Base-by-base conservation (phyloP, 2,113 vertebrate genomes). In the Rana temporaria region DNA sequence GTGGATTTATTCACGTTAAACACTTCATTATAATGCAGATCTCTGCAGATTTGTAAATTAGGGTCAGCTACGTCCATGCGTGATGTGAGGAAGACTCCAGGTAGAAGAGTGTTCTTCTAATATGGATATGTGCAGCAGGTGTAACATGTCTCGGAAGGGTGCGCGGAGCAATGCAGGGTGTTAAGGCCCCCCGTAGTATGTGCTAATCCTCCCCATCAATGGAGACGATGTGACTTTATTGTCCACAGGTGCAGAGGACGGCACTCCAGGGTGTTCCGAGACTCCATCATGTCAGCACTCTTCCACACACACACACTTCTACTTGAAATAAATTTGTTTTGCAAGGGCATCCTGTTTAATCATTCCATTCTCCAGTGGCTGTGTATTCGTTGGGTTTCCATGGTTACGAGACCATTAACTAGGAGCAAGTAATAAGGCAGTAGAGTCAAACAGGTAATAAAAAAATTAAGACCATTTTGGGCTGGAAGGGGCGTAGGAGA, bases 311-410 rank as follows among this genome's bases (percentile, higher is more conserved):
- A 32, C 59, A 93, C 93, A 88, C 92, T 91, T 91, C 93, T 95
- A 92, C 90, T 92, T 90, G 92, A 95, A 92, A 89, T 78, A 94
- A 96, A 97, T 99, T 99, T 99, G 97, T 99, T 99, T 99, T 98
- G 97, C 97, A 96, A 98, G 97, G 97, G 96, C 98, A 97, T 99
- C 98, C 97, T 98, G 97, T 99, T 98, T 99, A 99, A 99, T 99
- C 97, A 99, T 99, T 97, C 98, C 95, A 98, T 98, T 98, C 98
- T 99, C 98, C 97, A 95, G 97, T 94, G 96, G 96, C 97, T 96
- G 95, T 97, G 98, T 98, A 98, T 98, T 98, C 96, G 96, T 94
- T 94, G 96, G 93, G 98, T 99, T 99, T 97, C 97, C 97, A 97
- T 96, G 97, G 98, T 98, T 97, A 99, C 97, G 93, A 90, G 96